phyloP scores from a whole-genome alignment of 23 tunicate species.

The Phallusia fumigata region DNA sequence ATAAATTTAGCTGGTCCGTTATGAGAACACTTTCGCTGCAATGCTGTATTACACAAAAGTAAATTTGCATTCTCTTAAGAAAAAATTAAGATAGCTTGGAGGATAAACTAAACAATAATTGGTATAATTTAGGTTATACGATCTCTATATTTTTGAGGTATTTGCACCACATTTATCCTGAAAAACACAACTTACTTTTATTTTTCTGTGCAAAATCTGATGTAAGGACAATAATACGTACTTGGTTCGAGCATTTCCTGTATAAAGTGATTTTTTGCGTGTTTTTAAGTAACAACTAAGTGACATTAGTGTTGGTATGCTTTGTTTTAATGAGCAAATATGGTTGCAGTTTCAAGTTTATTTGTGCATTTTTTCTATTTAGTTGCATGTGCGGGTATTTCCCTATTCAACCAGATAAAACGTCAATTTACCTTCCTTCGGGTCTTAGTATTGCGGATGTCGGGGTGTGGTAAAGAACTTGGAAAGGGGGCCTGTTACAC shows the following conservation, averaged over 20 bases:
- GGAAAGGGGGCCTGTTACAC: conserved; percentile 14
- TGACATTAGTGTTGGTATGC: neutral
- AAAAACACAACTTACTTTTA: neutral
- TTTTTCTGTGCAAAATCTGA: neutral
- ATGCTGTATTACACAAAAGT: too few relatives aligned
- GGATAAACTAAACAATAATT: too few relatives aligned
- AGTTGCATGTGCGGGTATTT: neutral
- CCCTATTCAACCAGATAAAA: neutral
- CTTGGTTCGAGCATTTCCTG: neutral
- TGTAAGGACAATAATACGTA: neutral
- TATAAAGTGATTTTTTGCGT: too few relatives aligned
- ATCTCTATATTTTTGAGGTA: neutral
- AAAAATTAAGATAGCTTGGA: too few relatives aligned
- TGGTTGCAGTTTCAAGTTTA: neutral
- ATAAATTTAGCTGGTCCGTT: too few relatives aligned
- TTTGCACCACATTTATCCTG: neutral
- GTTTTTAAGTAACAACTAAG: neutral
- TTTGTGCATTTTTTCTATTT: neutral
- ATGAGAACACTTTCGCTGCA: too few relatives aligned
- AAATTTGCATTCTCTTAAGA: too few relatives aligned
- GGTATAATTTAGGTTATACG: too few relatives aligned
- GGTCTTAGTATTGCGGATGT: conserved; percentile 15
- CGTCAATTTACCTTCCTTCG: conserved; percentile 1
- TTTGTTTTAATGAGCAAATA: neutral
- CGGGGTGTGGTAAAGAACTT: conserved; percentile 16